Evolutionary conservation across 1,140 invertebrate species (phyloP).

Genomic region (Heliconius hewitsoni): DNA sequence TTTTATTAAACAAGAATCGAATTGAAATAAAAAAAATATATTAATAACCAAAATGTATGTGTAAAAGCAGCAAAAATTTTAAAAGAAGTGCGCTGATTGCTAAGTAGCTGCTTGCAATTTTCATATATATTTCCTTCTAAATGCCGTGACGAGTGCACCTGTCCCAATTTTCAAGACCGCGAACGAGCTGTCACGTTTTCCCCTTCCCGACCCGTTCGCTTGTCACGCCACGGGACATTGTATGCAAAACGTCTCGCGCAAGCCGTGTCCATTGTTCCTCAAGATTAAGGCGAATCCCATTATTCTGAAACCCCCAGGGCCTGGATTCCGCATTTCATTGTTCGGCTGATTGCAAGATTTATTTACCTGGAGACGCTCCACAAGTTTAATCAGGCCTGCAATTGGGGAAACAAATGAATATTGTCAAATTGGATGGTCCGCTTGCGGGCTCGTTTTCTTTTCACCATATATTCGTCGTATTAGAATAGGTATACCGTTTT

Average conservation of each 20-base stretch:
- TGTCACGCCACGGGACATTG: constrained; percentile 59
- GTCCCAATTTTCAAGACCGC: constrained; percentile 24
- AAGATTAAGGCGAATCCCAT: constrained; percentile 69
- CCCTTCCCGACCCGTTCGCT: constrained; percentile 42
- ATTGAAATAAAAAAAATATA: not conserved
- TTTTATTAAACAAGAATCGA: not conserved
- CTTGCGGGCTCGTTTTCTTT: constrained; percentile 46
- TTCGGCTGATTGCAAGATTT: constrained; percentile 64
- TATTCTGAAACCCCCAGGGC: constrained; percentile 52
- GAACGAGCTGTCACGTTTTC: constrained; percentile 47
- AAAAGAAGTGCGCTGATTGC: not conserved
- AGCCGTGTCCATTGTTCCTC: constrained; percentile 66
- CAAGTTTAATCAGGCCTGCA: constrained; percentile 70
- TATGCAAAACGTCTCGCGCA: constrained; percentile 73
- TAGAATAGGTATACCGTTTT: constrained; percentile 22
- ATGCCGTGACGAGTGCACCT: constrained; percentile 2
- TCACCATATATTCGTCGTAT: constrained; percentile 22
- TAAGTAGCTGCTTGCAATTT: not conserved
- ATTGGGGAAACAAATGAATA: constrained; percentile 67
- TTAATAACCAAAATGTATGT: not conserved
- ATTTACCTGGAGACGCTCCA: constrained; percentile 57
- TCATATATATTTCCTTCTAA: not conserved
- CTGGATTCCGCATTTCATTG: constrained; percentile 53
- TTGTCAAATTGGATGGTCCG: constrained; percentile 55
- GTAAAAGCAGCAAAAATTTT: not conserved